These are phyloP conservation scores for Sarcophaga rosellei DNA, from an alignment of 2,888 invertebrate genomes.

Conservation along the genomic window DNA sequence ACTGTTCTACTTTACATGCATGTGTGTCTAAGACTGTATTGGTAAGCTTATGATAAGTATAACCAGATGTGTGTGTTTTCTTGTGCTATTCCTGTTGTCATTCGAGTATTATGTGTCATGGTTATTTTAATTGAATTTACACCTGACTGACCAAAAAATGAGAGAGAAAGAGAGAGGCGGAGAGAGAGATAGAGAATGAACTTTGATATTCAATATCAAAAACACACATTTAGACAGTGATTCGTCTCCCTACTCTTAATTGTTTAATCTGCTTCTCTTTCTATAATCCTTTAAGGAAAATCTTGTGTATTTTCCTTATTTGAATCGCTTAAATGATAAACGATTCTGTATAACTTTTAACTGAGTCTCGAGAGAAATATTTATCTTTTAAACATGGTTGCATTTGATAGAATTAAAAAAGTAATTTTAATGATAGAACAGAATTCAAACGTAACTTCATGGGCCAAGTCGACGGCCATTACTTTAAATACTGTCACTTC, in stretches of 20 bases:
- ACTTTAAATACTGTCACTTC: too few species aligned
- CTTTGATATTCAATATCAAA: slow-evolving; percentile 24
- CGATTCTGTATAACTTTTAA: too few species aligned
- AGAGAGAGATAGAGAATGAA: not conserved
- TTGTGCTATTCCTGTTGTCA: not conserved
- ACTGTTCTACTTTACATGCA: not conserved
- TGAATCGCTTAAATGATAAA: slow-evolving; percentile 8
- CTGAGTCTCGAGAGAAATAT: too few species aligned
- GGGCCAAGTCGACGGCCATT: too few species aligned
- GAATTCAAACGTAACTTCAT: too few species aligned
- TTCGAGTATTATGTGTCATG: slow-evolving; percentile 37
- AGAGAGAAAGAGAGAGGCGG: not conserved
- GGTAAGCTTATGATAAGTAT: not conserved
- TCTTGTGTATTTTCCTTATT: not conserved
- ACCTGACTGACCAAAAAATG: slow-evolving; percentile 55
- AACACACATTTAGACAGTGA: slow-evolving; percentile 42
- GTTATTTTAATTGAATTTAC: slow-evolving; percentile 60
- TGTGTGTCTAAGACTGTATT: not conserved
- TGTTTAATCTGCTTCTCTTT: not conserved
- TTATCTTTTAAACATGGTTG: too few species aligned
- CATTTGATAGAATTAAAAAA: too few species aligned
- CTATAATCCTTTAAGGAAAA: not conserved
- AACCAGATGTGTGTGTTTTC: not conserved
- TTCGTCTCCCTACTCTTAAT: not conserved
- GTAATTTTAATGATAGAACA: too few species aligned